phyloP scores from a whole-genome alignment of 2,113 vertebrate species.

The Gymnarchus niloticus region DNA sequence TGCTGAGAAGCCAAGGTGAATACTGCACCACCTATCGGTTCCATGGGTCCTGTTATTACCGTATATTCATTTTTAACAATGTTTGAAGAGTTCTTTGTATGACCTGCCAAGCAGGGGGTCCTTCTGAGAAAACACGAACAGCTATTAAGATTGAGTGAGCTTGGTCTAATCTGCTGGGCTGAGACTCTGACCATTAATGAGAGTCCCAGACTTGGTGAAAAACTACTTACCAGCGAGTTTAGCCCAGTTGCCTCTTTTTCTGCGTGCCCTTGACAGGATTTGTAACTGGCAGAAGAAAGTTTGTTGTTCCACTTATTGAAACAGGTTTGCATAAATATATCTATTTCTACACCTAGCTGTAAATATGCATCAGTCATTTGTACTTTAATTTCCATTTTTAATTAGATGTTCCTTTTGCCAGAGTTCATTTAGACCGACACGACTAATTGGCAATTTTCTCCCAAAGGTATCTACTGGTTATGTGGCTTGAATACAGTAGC shows the following conservation, averaged over 20 bases:
- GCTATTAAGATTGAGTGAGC: not conserved
- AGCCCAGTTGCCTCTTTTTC: not conserved
- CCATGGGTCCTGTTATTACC: not conserved
- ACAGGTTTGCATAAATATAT: constrained; percentile 22
- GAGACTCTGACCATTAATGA: not conserved
- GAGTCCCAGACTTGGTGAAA: not conserved
- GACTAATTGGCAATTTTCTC: constrained; percentile 41
- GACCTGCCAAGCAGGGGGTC: too few relatives aligned
- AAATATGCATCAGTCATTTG: constrained; percentile 36
- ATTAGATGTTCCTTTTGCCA: constrained; percentile 39
- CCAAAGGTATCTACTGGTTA: constrained; percentile 35
- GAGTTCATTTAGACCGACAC: constrained; percentile 40
- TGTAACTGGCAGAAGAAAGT: not conserved
- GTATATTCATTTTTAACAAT: too few relatives aligned
- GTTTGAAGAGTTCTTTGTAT: too few relatives aligned
- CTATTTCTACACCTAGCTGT: constrained; percentile 24
- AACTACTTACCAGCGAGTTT: not conserved
- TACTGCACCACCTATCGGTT: not conserved
- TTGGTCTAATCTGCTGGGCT: not conserved
- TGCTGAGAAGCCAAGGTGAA: not conserved
- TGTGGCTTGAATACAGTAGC: constrained; percentile 26
- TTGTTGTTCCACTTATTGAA: constrained; percentile 14
- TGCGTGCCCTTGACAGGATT: constrained; percentile 1
- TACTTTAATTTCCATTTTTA: constrained; percentile 41
- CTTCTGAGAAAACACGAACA: not conserved